Percentiles rank a stretch among this genome's conserved stretches.
phyloP scores from a whole-genome alignment of 2,113 vertebrate genomes.

The Asarcornis scutulata region DNA sequence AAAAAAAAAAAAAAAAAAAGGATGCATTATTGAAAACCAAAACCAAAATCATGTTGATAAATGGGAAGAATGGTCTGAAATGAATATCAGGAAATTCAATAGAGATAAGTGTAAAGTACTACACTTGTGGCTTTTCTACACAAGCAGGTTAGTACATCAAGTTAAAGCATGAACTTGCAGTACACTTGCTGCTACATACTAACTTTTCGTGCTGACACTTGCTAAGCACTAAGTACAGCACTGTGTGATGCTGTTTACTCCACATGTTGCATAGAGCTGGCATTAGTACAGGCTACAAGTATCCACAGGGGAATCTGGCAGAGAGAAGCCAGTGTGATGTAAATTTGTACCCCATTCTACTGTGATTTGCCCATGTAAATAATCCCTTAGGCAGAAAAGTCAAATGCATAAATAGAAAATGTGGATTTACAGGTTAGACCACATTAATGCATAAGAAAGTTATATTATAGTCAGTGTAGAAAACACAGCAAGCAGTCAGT shows the following conservation, averaged over 20 bases:
- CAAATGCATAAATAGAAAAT: not conserved
- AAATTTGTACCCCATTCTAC: not conserved
- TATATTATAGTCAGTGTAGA: not conserved
- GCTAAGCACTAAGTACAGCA: not conserved
- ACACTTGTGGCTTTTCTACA: not conserved
- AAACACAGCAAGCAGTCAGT: not conserved
- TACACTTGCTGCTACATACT: not conserved
- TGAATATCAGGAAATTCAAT: not conserved
- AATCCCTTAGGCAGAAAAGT: not conserved
- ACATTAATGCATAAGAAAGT: not conserved
- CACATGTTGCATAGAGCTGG: not conserved
- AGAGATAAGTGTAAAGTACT: not conserved
- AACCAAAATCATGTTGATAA: slow-evolving; percentile 22
- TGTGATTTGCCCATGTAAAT: not conserved
- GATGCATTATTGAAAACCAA: not conserved
- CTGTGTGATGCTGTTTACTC: not conserved
- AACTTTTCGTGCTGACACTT: not conserved
- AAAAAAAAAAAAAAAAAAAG: not conserved
- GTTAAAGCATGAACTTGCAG: not conserved
- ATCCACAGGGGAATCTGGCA: not conserved
- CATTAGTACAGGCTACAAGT: not conserved
- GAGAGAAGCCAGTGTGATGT: not conserved
- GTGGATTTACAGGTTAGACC: not conserved
- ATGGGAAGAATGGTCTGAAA: not conserved
- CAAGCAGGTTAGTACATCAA: not conserved